phyloP scores from a whole-genome alignment of 1,140 invertebrate species.

The Lasioglossum baleicum region DNA sequence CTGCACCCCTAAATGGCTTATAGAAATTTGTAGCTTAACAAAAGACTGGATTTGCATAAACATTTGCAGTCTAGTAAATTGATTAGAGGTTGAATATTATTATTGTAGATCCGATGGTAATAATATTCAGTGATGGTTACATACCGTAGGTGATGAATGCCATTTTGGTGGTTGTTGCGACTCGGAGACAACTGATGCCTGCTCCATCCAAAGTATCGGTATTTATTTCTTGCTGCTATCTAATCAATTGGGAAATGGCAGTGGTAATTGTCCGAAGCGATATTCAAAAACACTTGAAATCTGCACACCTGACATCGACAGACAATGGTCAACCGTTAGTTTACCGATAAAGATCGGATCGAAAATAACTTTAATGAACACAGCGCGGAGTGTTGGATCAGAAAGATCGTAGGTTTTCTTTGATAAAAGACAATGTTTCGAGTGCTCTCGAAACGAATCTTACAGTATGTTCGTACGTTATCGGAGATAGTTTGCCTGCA shows the following conservation, averaged over 20 bases:
- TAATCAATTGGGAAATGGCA: constrained; percentile 50
- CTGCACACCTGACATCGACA: constrained; percentile 18
- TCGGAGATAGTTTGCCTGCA: no score
- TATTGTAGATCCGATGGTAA: background rate
- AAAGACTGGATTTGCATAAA: no score
- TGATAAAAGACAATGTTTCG: no score
- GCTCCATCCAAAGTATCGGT: background rate
- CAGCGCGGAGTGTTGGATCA: no score
- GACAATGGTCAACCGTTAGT: background rate
- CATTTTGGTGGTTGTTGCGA: constrained; percentile 29
- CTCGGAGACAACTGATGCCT: background rate
- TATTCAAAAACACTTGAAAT: constrained; percentile 41
- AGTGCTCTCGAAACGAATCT: no score
- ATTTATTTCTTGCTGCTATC: constrained; percentile 58
- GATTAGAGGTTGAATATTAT: no score
- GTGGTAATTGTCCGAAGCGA: background rate
- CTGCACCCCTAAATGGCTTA: no score
- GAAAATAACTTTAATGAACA: no score
- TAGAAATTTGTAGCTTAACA: no score
- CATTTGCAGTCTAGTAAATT: no score
- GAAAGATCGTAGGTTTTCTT: no score
- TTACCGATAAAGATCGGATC: constrained; percentile 4
- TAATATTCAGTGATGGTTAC: background rate
- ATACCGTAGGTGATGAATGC: constrained; percentile 35
- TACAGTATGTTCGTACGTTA: no score